Base-by-base conservation (phyloP, 2,113 vertebrate genomes). In the Larimichthys crocea region DNA sequence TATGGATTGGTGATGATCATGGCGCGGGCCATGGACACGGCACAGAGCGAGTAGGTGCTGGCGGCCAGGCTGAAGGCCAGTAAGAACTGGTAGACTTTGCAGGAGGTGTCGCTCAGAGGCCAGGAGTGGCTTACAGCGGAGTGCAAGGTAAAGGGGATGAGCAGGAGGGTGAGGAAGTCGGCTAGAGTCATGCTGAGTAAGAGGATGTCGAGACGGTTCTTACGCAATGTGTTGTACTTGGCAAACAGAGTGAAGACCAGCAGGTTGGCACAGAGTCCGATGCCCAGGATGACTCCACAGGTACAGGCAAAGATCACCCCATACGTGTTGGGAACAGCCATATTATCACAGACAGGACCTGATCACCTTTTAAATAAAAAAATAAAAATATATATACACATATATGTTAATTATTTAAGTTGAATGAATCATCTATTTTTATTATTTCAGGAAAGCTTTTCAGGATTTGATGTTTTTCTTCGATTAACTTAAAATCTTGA, bases 81-180 rank as follows among this genome's bases (percentile, higher is more conserved):
- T 66, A 95, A 77, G 86, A 96, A 94, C 91, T 95, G 95, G 85
- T 96, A 95, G 76, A 95, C 72, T 82, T 95, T 95, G 87, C 95
- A 96, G 85, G 91, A 93, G 2, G 63, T 87, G 79, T 95, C 73
- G 6, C 92, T 88, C 44, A 95, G 86, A 42, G 94, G 88, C 95
- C 95, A 96, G 40, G 93, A 89, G 75, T 93, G 72, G 53, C 83
- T 94, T 61, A 95, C 55, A 0, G 93, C 91, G 0, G 94, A 94
- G 85, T 93, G 89, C 44, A 96, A 50, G 71, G 94, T 94, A 80
- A 96, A 94, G 46, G 94, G 94, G 81, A 95, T 91, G 67, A 95
- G 93, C 56, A 95, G 87, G 22, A 96, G 93, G 35, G 88, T 93
- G 73, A 96, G 92, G 75, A 94, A 92, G 90, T 96, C 94, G 0